Evolutionary conservation across 2,888 invertebrate genomes (phyloP).

Genomic region (Chaetoderma sp.): DNA sequence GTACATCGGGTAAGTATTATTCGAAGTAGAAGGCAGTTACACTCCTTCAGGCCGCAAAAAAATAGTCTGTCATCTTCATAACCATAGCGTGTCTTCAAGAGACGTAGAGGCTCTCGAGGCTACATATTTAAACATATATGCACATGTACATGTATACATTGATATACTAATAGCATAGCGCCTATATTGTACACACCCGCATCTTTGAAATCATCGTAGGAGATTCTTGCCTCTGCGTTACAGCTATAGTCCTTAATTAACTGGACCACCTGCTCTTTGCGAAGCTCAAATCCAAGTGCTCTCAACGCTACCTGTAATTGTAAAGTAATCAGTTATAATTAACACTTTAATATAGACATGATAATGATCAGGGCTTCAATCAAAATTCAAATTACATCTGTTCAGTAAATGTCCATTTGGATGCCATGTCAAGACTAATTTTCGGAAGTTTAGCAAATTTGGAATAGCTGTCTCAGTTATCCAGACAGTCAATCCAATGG

Average conservation of each 20-base stretch:
- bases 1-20: too few species aligned
- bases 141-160: too few species aligned
- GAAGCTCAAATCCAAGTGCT: constrained; percentile 69
- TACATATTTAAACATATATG: too few species aligned
- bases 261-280: constrained; percentile 68
- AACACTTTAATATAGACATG: neutral
- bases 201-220: constrained; percentile 69
- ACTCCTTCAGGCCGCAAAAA: too few species aligned
- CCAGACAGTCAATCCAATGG: neutral
- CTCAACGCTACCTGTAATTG: constrained; percentile 66
- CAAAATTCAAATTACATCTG: too few species aligned
- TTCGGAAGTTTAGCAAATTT: neutral
- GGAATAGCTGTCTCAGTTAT: neutral
- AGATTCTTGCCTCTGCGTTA: constrained; percentile 65
- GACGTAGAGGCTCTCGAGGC: too few species aligned
- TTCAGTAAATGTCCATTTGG: too few species aligned
- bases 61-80: too few species aligned
- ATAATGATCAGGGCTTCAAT: neutral
- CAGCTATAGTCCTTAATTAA: constrained; percentile 67
- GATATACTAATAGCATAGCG: too few species aligned
- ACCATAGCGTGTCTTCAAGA: too few species aligned
- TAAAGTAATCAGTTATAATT: too few species aligned
- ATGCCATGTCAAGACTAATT: neutral
- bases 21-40: too few species aligned
- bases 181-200: constrained; percentile 68